Percentiles rank a stretch among this genome's conserved stretches.
Evolutionary conservation across 2,888 invertebrate species (phyloP).

Genomic region (Acanthosoma haemorrhoidale): DNA sequence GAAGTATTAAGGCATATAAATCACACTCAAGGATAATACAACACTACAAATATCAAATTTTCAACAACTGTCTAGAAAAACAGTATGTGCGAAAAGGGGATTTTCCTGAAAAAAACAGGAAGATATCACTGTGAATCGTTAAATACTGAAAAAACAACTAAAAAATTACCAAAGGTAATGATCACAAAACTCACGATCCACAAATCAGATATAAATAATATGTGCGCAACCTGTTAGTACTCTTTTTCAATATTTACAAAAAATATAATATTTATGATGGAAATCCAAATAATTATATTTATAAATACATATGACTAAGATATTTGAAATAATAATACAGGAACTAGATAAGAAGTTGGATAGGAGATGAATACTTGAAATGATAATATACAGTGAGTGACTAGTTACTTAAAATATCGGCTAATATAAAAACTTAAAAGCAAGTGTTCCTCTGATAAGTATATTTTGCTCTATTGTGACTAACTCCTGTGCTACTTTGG

Average conservation of each 20-base stretch:
- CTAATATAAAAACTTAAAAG: not conserved
- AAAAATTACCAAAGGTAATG: not conserved
- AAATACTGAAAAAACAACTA: not conserved
- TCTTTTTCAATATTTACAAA: not conserved
- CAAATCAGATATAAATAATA: not conserved
- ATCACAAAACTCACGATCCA: no score
- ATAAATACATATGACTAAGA: not conserved
- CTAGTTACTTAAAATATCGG: not conserved
- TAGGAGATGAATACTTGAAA: not conserved
- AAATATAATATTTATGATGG: not conserved
- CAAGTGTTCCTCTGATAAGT: not conserved
- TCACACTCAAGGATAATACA: no score
- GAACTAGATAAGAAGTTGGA: not conserved
- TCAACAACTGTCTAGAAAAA: no score
- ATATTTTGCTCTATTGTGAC: conserved; percentile 6
- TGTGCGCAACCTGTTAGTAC: not conserved
- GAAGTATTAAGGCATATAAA: no score
- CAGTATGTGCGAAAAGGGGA: no score
- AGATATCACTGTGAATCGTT: not conserved
- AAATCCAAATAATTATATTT: not conserved
- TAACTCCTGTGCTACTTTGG: conserved; percentile 24
- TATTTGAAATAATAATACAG: not conserved
- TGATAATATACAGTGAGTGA: not conserved
- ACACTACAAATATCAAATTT: no score
- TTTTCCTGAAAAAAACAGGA: not conserved